Base-by-base conservation (phyloP, 1,140 invertebrate genomes). In the Cecropterus lyciades region DNA sequence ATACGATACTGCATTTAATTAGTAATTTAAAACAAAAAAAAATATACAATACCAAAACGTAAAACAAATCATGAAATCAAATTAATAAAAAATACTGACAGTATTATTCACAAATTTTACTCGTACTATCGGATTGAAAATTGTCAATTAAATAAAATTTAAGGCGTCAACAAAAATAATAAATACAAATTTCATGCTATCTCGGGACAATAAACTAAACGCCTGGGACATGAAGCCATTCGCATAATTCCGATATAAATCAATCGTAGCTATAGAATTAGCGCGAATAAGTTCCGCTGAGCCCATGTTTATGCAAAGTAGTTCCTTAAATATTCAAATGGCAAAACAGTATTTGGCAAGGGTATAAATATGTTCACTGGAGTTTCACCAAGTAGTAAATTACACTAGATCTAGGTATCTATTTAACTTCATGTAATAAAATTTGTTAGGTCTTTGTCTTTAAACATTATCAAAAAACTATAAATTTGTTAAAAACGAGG, bases 271-370 rank as follows among this genome's bases (percentile, higher is more conserved):
- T 64, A 77, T 72, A 74, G 69, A 82, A 72, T 67, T 6, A 69
- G 77, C 73, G 59, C 79, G 72, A 69, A 82, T 80, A 70, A 75
- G 49, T 78, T 37, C 67, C 72, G 56, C 42, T 56, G 51, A 57
- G 75, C 87, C 87, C 85, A 79, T 84, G 80, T 85, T 87, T 89
- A 89, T 89, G 87, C 85, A 78, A 87, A 89, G 75, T 67, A 67
- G 56, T 59, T 56, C 59, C 37, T 49, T 42, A 70, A 62, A 64
- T 33, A 62, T 62, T 62, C 30, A 62, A 62, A 62, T 62, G 27
- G n/a, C n/a, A n/a, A 49, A 11, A 45, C 15, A 75, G 56, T 63
- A 77, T 73, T 79, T 66, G 46, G 33, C 48, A 60, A 51, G 69
- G 68, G 73, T 16, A 17, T 45, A 37, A 13, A 60, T 14, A 37